Percentiles rank a stretch among this genome's conserved stretches.
phyloP scores from a whole-genome alignment of 2,113 vertebrate species.

The Polypterus senegalus region DNA sequence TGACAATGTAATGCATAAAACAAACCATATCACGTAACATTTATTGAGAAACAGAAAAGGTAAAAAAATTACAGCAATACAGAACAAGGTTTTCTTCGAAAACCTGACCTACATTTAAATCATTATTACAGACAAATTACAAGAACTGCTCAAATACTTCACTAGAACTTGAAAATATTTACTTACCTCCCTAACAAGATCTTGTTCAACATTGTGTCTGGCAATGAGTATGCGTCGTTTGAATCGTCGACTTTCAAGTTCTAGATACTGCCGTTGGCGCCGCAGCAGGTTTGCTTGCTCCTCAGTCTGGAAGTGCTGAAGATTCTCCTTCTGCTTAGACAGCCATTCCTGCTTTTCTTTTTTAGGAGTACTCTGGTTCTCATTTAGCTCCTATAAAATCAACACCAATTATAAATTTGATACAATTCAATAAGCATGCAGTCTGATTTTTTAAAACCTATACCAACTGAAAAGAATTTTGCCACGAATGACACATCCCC shows the following conservation, averaged over 20 bases:
- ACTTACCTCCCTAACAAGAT: slow-evolving; percentile 83
- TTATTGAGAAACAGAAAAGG: too few species aligned
- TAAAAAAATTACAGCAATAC: too few species aligned
- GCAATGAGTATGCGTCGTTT: slow-evolving; percentile 91
- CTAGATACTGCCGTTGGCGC: slow-evolving; percentile 87
- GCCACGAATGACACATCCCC: too few species aligned
- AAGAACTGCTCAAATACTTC: too few species aligned
- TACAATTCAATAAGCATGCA: too few species aligned
- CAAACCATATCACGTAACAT: too few species aligned
- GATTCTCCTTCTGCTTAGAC: slow-evolving; percentile 95
- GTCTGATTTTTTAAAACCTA: too few species aligned
- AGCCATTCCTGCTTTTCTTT: slow-evolving; percentile 98
- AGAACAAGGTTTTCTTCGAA: too few species aligned
- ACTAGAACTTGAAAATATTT: neutral
- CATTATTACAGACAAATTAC: too few species aligned
- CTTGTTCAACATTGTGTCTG: slow-evolving; percentile 87
- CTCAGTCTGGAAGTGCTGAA: slow-evolving; percentile 95
- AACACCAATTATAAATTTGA: neutral
- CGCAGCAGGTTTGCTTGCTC: slow-evolving; percentile 90
- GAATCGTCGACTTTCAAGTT: slow-evolving; percentile 89
- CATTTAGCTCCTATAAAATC: slow-evolving; percentile 73
- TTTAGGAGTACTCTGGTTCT: slow-evolving; percentile 97
- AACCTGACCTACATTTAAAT: too few species aligned
- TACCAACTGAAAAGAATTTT: too few species aligned
- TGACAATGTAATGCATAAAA: too few species aligned